Evolutionary conservation across 2,797 vertebrate species (phyloP), one percentile per base, ranked within the genome.

Genomic region (Tadarida brasiliensis): DNA sequence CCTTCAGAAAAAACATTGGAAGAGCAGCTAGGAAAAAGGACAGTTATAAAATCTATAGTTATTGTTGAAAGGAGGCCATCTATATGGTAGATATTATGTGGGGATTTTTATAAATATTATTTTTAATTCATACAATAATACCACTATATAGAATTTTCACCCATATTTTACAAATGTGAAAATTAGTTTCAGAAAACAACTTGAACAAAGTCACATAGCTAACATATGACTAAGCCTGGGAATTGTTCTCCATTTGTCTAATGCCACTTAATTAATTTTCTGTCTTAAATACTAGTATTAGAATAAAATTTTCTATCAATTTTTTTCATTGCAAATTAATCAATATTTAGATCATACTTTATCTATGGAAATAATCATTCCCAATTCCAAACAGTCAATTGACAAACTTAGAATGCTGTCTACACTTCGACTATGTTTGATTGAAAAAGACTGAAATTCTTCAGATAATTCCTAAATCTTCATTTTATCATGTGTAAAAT

Each of bases 41-140:
- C 4, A 61, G 49, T 76, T 17, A 28, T 44, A 76, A 71, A 35
- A 92, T 68, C 24, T 33, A 78, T 0, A 30, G 10, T 59, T 68
- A 85, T 1, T 26, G 24, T 1, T 89, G 81, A 85, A 87, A 15
- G 4, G 12, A 78, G 22, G 28, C 14, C 19, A 84, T 81, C 33
- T 89, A 30, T 22, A 19, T 33, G 26, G n/a, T 12, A 77, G n/a
- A 17, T 57, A 84, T 44, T 74, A 9, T 49, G 39, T 47, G 35
- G 33, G 5, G 7, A 73, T 63, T 12, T 68, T 71, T 20, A 91
- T 15, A 71, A 76, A 77, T 47, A 56, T 2, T 51, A 76, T 70
- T 94, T 95, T 93, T 76, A 88, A 94, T 71, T 91, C 57, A 82
- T 30, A 87, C 11, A n/a, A 59, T 85, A 70, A 28, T 61, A 59